Evolutionary conservation across 2,888 invertebrate genomes (phyloP), one percentile per base, ranked within the genome.

Genomic region (Crocallis elinguaria): DNA sequence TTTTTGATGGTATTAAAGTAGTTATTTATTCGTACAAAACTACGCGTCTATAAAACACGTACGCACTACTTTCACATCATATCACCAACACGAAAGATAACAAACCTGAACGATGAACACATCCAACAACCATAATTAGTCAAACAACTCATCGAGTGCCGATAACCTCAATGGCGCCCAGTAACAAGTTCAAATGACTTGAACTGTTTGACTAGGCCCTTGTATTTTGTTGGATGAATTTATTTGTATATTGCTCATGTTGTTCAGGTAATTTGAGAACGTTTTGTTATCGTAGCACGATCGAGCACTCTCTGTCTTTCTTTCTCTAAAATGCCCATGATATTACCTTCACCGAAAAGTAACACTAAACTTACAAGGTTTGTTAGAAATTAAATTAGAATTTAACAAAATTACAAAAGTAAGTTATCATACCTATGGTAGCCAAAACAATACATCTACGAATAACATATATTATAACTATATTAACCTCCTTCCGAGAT

Each of bases 141-240:
- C 35, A 44, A 39, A 53, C 44, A 45, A 44, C 38, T 30, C 27
- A 41, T 52, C 50, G 37, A 49, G 43, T 49, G 44, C 39, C 39
- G 52, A 60, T 51, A 59, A 46, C 16, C 17, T 13, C n/a, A 48
- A 53, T 48, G 55, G 48, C 57, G 45, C 57, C n/a, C 59, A 52
- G 53, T 42, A 49, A 60, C 56, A 49, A 46, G 60, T 60, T 64
- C 59, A 62, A 64, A 51, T 58, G 53, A 46, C 57, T 49, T 13
- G 21, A 45, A 43, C 42, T 45, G 55, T 53, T 58, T 49, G 58
- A 59, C 35, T 32, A 35, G 46, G 58, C 49, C 48, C 44, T 56
- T 30, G 8, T 7, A 11, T 14, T 35, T 23, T 32, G 41, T 45
- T 25, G 32, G 37, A 41, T 9, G 17, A 11, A 12, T 29, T 17